Evolutionary conservation across 37 sponge, comb jelly and placozoan genomes (phyloP).

Genomic region (Tethya wilhelma): DNA sequence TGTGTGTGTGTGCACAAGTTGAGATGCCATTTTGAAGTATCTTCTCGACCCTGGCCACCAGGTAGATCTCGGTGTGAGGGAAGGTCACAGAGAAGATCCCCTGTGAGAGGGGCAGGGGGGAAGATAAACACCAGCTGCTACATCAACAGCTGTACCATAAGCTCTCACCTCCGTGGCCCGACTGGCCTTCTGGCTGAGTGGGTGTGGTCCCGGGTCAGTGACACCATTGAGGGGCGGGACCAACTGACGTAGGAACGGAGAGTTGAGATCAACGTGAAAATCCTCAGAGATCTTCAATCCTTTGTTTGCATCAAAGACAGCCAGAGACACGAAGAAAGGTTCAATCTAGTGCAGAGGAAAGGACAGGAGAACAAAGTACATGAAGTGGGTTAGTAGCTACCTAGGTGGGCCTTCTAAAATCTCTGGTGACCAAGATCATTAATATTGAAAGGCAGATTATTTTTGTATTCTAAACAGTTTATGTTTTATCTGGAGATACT

Average conservation of each 20-base stretch:
- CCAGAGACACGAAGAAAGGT: conserved; percentile 83
- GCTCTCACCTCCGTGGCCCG: conserved; percentile 23
- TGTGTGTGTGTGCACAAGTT: too few relatives aligned
- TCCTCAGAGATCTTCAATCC: conserved; percentile 89
- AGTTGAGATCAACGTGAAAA: conserved; percentile 89
- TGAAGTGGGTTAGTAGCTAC: too few relatives aligned
- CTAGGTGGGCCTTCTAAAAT: too few relatives aligned
- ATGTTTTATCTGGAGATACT: too few relatives aligned
- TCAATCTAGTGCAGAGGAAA: conserved; percentile 76
- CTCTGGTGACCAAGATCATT: too few relatives aligned
- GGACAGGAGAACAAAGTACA: too few relatives aligned
- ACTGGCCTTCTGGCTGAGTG: conserved; percentile 39
- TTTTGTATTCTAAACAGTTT: too few relatives aligned
- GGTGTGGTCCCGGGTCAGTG: conserved; percentile 52
- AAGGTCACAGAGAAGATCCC: conserved; percentile 85
- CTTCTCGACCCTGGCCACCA: conserved; percentile 85
- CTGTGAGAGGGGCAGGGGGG: conserved; percentile 13
- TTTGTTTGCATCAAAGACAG: conserved; percentile 83
- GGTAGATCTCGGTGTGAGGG: conserved; percentile 74
- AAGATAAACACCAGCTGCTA: neutral
- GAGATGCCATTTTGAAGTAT: conserved; percentile 80
- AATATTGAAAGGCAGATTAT: too few relatives aligned
- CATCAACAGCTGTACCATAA: neutral
- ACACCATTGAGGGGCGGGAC: conserved; percentile 15
- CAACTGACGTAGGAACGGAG: conserved; percentile 44